Conservation (phyloP, 1,140 invertebrate genomes). For the Radopholus similis region DNA sequence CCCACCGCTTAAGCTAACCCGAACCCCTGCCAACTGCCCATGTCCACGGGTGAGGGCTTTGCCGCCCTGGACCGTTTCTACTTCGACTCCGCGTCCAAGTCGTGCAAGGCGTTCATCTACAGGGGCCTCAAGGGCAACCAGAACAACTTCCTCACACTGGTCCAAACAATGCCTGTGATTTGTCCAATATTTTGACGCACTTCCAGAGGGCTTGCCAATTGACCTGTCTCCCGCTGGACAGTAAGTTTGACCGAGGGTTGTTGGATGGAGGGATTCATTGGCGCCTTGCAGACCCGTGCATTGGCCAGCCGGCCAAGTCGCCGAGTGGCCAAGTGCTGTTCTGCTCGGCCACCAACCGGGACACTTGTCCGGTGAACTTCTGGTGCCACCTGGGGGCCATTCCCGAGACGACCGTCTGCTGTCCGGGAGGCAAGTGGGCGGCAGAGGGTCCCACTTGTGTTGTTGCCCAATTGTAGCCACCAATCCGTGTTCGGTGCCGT, state of each 20-base stretch:
- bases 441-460: background rate
- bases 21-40: slow-evolving; percentile 57
- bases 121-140: slow-evolving; percentile 62
- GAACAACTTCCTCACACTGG: slow-evolving; percentile 61
- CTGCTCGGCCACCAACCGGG: slow-evolving; percentile 52
- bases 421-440: slow-evolving; percentile 47
- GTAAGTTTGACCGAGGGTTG: background rate
- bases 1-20: slow-evolving; percentile 40
- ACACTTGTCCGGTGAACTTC: slow-evolving; percentile 59
- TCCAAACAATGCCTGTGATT: slow-evolving; percentile 19
- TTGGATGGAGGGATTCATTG: background rate
- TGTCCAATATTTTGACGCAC: slow-evolving; percentile 10
- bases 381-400: slow-evolving; percentile 59
- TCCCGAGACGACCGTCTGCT: slow-evolving; percentile 59
- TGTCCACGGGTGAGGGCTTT: slow-evolving; percentile 58
- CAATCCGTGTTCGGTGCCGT: slow-evolving; percentile 59
- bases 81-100: slow-evolving; percentile 58
- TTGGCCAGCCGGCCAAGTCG: slow-evolving; percentile 56
- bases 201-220: slow-evolving; percentile 54
- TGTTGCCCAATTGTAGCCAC: slow-evolving; percentile 44
- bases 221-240: slow-evolving; percentile 57
- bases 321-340: slow-evolving; percentile 53
- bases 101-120: slow-evolving; percentile 61
- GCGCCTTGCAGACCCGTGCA: slow-evolving; percentile 48
- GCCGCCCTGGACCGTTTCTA: slow-evolving; percentile 59